Evolutionary conservation across 2,888 invertebrate species (phyloP).

Genomic region (Lepidochrysops patricia): DNA sequence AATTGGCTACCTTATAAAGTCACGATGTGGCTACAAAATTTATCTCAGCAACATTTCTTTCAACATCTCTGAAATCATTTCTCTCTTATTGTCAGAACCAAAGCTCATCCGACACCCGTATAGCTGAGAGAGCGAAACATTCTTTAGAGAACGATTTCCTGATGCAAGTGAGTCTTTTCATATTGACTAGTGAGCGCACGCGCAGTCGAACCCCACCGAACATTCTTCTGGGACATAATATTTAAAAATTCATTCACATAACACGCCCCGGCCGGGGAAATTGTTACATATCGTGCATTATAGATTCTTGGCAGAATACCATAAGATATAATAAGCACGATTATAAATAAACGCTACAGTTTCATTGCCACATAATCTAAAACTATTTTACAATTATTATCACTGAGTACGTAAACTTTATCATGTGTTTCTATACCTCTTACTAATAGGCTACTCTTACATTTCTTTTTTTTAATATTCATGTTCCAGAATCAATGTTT

Average conservation of each 20-base stretch:
- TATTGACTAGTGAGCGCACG: constrained; percentile 20
- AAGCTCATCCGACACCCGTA: constrained; percentile 70
- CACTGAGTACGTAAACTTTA: not conserved
- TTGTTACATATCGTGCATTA: constrained; percentile 11
- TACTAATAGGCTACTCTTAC: not conserved
- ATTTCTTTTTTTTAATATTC: not conserved
- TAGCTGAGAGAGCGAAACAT: constrained; percentile 72
- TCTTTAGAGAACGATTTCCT: constrained; percentile 70
- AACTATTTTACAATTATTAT: not conserved
- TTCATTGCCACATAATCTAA: constrained; percentile 1
- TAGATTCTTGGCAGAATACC: constrained; percentile 20
- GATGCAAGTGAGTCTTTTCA: constrained; percentile 61
- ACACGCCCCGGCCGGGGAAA: not conserved
- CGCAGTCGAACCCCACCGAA: constrained; percentile 34
- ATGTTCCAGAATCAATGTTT: constrained; percentile 18
- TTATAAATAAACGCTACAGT: constrained; percentile 16
- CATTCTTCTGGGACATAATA: constrained; percentile 14
- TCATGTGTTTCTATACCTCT: not conserved
- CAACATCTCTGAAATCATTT: constrained; percentile 47
- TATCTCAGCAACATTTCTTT: not conserved
- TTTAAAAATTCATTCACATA: constrained; percentile 10
- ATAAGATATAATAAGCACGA: constrained; percentile 20
- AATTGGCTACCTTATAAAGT: constrained; percentile 1
- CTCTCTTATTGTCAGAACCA: constrained; percentile 66
- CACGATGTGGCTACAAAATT: constrained; percentile 9